These are phyloP conservation scores for Gila robusta DNA, from an alignment of 2,797 vertebrate species.

Conservation along the genomic window DNA sequence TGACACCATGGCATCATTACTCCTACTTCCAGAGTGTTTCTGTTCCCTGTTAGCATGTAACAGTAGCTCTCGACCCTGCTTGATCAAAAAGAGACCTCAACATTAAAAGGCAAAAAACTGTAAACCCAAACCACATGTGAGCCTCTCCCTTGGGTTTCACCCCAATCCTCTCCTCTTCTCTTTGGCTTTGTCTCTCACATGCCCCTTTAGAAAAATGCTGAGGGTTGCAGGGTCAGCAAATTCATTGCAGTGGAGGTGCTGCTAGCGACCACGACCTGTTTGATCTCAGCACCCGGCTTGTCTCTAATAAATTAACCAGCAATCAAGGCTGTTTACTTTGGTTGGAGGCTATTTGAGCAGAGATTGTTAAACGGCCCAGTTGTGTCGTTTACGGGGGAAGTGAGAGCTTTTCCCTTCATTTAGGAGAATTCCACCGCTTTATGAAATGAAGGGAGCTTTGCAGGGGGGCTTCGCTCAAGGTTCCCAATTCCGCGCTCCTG, in stretches of 20 bases:
- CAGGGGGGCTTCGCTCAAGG: conserved; percentile 71
- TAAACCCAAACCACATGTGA: conserved; percentile 81
- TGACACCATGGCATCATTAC: conserved; percentile 40
- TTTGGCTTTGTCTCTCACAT: conserved; percentile 68
- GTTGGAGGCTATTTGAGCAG: conserved; percentile 75
- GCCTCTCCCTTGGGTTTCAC: conserved; percentile 54
- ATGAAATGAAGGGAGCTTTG: conserved; percentile 70
- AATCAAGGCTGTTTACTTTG: conserved; percentile 76
- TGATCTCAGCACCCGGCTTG: conserved; percentile 78
- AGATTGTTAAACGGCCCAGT: conserved; percentile 79
- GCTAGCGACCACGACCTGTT: conserved; percentile 72
- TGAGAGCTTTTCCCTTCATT: conserved; percentile 73
- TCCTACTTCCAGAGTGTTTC: conserved; percentile 26
- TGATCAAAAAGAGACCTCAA: conserved; percentile 56
- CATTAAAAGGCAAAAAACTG: conserved; percentile 38
- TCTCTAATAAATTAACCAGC: conserved; percentile 81
- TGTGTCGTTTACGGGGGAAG: conserved; percentile 77
- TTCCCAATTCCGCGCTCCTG: conserved; percentile 65
- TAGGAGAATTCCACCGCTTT: conserved; percentile 68
- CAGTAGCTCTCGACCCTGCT: conserved; percentile 44
- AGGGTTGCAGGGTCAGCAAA: conserved; percentile 76
- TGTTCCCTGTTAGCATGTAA: conserved; percentile 44
- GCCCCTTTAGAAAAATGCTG: conserved; percentile 73
- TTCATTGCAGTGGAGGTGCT: conserved; percentile 79
- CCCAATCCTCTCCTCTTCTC: conserved; percentile 30